These are phyloP conservation scores for Apodemia zela DNA, from an alignment of 2,888 invertebrate genomes.

Conservation along the genomic window DNA sequence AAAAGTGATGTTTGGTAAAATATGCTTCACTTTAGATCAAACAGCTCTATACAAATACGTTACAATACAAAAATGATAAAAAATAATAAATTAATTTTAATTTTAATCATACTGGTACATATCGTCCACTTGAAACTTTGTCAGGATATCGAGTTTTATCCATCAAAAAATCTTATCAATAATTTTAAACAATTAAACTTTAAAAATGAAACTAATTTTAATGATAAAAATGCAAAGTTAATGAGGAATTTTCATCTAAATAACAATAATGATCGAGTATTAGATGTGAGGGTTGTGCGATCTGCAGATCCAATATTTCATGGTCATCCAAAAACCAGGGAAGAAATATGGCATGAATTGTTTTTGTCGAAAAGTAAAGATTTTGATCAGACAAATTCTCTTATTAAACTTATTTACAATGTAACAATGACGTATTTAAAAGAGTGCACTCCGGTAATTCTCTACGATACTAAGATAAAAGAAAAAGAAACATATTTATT, in stretches of 20 bases:
- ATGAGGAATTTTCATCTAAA: slow-evolving; percentile 9
- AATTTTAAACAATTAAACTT: neutral
- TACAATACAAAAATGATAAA: neutral
- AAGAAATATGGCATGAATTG: slow-evolving; percentile 74
- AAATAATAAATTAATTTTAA: neutral
- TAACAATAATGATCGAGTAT: neutral
- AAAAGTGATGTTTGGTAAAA: slow-evolving; percentile 38
- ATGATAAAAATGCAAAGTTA: neutral
- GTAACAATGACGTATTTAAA: slow-evolving; percentile 80
- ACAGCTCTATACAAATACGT: neutral
- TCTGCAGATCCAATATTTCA: slow-evolving; percentile 74
- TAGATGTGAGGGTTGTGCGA: slow-evolving; percentile 40
- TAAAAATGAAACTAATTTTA: neutral
- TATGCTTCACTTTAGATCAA: neutral
- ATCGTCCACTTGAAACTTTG: neutral
- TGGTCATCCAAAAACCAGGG: slow-evolving; percentile 80
- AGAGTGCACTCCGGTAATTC: slow-evolving; percentile 83
- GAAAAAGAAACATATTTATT: slow-evolving; percentile 77
- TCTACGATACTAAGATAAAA: slow-evolving; percentile 83
- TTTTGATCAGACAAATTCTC: slow-evolving; percentile 78
- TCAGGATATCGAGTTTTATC: slow-evolving; percentile 18
- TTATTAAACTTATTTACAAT: slow-evolving; percentile 81
- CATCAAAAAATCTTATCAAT: neutral
- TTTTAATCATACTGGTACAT: neutral
- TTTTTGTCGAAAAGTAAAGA: slow-evolving; percentile 60